Evolutionary conservation across 30 jellyfish, hydroid and myxozoan genomes (phyloP).

Genomic region (Nemopilema nomurai): DNA sequence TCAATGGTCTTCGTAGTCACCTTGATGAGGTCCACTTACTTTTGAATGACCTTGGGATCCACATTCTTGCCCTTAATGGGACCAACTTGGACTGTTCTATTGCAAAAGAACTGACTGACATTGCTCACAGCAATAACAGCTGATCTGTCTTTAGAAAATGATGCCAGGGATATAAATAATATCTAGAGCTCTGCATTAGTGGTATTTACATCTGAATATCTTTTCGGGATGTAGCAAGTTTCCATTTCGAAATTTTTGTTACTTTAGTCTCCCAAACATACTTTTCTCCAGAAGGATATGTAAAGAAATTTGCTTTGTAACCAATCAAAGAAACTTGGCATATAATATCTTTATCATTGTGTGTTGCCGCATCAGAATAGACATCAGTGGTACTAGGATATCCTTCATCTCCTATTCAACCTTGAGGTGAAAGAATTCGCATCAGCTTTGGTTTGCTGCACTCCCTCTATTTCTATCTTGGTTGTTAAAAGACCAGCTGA

Average conservation of each 20-base stretch:
- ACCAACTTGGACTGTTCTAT: too few relatives aligned
- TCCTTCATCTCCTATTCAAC: neutral
- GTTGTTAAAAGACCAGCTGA: neutral
- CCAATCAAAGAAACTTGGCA: neutral
- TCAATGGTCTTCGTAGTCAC: too few relatives aligned
- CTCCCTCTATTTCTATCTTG: neutral
- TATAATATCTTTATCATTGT: neutral
- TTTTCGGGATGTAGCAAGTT: neutral
- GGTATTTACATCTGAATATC: neutral
- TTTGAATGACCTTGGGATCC: too few relatives aligned
- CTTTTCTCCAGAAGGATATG: neutral
- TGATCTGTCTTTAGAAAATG: too few relatives aligned
- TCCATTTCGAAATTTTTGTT: neutral
- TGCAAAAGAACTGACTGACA: too few relatives aligned
- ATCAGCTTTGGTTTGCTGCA: neutral
- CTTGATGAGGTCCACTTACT: too few relatives aligned
- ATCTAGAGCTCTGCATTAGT: too few relatives aligned
- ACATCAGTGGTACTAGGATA: neutral
- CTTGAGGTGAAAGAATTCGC: neutral
- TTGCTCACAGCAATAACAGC: too few relatives aligned
- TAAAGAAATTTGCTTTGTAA: neutral
- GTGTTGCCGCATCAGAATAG: neutral
- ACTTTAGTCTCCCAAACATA: neutral
- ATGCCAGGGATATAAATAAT: too few relatives aligned
- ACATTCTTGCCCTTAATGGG: too few relatives aligned